phyloP scores from a whole-genome alignment of 2,113 vertebrate species.

The Tetrao urogallus region DNA sequence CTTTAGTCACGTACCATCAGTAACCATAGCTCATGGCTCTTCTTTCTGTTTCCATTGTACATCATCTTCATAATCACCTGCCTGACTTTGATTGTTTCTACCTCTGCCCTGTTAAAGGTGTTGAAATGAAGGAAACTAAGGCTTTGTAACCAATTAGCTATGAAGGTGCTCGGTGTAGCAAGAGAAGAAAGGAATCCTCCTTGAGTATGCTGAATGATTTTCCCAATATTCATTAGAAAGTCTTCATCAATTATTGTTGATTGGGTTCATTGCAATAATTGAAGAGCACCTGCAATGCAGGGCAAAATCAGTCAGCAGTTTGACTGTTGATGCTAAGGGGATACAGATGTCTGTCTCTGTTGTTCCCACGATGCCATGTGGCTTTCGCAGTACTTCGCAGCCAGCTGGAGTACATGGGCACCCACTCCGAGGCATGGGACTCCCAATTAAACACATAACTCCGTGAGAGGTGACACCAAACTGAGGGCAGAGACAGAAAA shows the following conservation, averaged over 20 bases:
- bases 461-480: not conserved
- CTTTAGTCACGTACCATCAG: not conserved
- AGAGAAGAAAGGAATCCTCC: conserved; percentile 13
- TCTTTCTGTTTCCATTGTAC: conserved; percentile 41
- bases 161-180: conserved; percentile 1
- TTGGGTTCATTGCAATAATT: conserved; percentile 40
- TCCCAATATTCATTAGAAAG: not conserved
- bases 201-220: not conserved
- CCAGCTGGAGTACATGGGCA: not conserved
- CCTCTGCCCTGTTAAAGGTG: not conserved
- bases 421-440: not conserved
- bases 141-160: not conserved
- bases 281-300: conserved; percentile 23
- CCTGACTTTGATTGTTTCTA: not conserved
- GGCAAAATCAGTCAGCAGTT: conserved; percentile 35
- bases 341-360: conserved; percentile 20
- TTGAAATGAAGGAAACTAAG: not conserved
- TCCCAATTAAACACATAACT: not conserved
- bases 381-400: not conserved
- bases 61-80: not conserved
- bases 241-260: conserved; percentile 64
- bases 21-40: conserved; percentile 4
- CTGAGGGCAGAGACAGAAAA: not conserved
- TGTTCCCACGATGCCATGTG: not conserved
- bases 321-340: not conserved